Conservation (phyloP, 1,140 invertebrate species). For the Kradibia gibbosae region DNA sequence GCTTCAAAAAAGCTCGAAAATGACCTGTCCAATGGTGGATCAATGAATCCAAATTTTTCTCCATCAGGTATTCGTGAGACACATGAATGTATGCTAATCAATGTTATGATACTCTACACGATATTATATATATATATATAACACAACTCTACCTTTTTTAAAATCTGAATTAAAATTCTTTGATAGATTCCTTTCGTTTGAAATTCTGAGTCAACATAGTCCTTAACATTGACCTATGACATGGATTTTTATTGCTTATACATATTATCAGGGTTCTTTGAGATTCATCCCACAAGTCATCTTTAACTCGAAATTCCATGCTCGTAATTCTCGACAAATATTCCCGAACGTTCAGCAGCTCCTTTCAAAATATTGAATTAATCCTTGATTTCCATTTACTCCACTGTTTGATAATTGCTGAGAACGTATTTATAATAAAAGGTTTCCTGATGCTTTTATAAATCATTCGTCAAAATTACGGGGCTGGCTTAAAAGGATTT, state of each 20-base stretch:
- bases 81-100: too few relatives aligned
- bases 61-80: neutral
- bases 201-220: neutral
- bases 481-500: neutral
- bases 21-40: too few relatives aligned
- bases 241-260: neutral
- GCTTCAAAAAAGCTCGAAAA: neutral
- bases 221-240: neutral
- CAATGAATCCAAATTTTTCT: too few relatives aligned
- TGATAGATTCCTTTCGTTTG: too few relatives aligned
- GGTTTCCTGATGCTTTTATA: neutral
- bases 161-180: too few relatives aligned
- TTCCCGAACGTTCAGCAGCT: neutral
- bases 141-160: too few relatives aligned
- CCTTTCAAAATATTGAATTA: conserved; percentile 35
- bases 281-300: neutral
- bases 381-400: conserved; percentile 6
- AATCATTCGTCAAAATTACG: conserved; percentile 4
- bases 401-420: neutral
- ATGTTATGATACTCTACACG: too few relatives aligned
- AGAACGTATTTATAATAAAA: conserved; percentile 15
- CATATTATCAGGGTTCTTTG: neutral
- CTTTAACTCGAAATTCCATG: neutral
- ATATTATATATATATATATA: too few relatives aligned
- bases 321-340: neutral